Percentiles rank a stretch among this genome's conserved stretches.
These are phyloP conservation scores for Graptemys geographica DNA, from an alignment of 2,797 vertebrate genomes.

Conservation along the genomic window DNA sequence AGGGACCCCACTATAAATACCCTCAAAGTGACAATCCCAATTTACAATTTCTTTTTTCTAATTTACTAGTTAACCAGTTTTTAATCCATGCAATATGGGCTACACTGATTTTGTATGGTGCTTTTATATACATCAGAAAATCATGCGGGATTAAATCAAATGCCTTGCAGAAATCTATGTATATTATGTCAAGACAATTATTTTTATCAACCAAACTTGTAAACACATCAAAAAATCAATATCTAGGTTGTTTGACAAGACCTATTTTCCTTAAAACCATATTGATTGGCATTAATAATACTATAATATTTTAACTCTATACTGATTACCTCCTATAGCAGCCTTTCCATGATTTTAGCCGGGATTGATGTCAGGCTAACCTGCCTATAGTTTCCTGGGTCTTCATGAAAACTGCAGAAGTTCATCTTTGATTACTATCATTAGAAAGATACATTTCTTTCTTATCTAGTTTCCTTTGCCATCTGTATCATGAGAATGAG, in stretches of 20 bases:
- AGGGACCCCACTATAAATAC: neutral
- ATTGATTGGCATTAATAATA: neutral
- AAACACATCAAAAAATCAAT: neutral
- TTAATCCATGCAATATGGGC: neutral
- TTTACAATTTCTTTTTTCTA: neutral
- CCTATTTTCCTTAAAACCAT: neutral
- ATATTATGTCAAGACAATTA: neutral
- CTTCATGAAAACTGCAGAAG: conserved; percentile 23
- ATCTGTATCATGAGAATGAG: conserved; percentile 69
- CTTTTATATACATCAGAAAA: neutral
- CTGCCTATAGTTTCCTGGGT: conserved; percentile 11
- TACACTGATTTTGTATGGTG: neutral
- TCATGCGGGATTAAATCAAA: neutral
- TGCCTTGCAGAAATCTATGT: neutral
- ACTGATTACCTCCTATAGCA: neutral
- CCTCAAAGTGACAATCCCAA: neutral
- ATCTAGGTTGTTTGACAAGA: neutral
- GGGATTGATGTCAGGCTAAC: neutral
- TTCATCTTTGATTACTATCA: conserved; percentile 28
- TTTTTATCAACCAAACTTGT: neutral
- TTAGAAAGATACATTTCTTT: conserved; percentile 44
- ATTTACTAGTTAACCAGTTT: neutral
- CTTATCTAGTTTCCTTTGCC: conserved; percentile 47
- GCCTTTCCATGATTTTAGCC: neutral
- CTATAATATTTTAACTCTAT: neutral